Conservation (phyloP, 2,888 invertebrate species). For the Agelastica alni region DNA sequence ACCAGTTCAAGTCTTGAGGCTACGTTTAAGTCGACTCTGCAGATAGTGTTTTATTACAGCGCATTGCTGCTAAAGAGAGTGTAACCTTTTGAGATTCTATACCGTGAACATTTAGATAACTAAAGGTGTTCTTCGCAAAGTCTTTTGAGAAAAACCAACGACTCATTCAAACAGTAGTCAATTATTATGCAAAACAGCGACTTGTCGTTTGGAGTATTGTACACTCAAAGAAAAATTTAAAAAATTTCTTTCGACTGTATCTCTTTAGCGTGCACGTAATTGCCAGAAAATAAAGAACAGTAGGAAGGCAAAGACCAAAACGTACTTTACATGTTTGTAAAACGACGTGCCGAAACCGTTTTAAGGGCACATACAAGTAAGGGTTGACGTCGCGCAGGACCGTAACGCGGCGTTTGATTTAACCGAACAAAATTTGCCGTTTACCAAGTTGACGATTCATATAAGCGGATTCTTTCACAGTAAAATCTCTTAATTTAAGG, state of each 20-base stretch:
- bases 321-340: slow-evolving; percentile 42
- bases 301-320: slow-evolving; percentile 36
- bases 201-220: slow-evolving; percentile 12
- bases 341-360: slow-evolving; percentile 45
- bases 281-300: slow-evolving; percentile 35
- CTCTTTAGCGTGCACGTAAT: slow-evolving; percentile 32
- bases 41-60: no score
- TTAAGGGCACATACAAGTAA: slow-evolving; percentile 26
- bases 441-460: no score
- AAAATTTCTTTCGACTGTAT: slow-evolving; percentile 28
- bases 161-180: slow-evolving; percentile 11
- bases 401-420: neutral
- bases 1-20: no score
- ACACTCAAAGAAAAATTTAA: slow-evolving; percentile 25
- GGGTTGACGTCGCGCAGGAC: slow-evolving; percentile 25
- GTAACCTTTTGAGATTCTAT: no score
- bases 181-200: slow-evolving; percentile 25
- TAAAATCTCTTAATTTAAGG: no score
- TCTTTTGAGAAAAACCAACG: no score
- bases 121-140: no score
- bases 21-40: no score
- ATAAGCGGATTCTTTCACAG: no score
- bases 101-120: no score
- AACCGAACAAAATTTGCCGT: no score
- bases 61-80: no score